phyloP scores from a whole-genome alignment of 2,797 vertebrate species.

The Premnoplex brunnescens region DNA sequence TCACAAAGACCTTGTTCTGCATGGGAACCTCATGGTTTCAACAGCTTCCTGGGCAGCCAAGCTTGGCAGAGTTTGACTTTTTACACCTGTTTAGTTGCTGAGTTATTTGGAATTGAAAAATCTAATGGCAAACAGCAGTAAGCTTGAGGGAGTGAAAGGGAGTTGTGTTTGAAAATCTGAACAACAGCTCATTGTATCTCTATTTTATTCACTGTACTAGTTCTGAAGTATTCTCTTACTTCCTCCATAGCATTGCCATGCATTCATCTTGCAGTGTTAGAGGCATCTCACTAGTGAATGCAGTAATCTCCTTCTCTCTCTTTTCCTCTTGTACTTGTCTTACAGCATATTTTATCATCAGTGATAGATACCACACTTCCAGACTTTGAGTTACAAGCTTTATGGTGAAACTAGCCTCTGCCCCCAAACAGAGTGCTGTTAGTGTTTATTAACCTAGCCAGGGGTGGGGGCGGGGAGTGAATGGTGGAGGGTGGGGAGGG shows the following conservation, averaged over 20 bases:
- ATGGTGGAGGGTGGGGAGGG: too few relatives aligned
- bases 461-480: too few relatives aligned
- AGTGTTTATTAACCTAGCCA: conserved; percentile 61
- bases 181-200: conserved; percentile 22
- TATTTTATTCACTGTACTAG: not conserved
- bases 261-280: not conserved
- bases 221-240: conserved; percentile 21
- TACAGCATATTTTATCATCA: not conserved
- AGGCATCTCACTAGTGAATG: not conserved
- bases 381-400: not conserved
- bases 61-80: conserved; percentile 72
- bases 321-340: not conserved
- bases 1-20: conserved; percentile 69
- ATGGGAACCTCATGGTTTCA: conserved; percentile 70
- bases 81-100: conserved; percentile 71
- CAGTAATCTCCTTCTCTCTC: not conserved
- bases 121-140: conserved; percentile 55
- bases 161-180: conserved; percentile 34
- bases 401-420: not conserved
- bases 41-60: conserved; percentile 71
- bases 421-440: not conserved
- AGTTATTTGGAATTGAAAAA: conserved; percentile 64
- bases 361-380: not conserved
- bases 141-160: not conserved
- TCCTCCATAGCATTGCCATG: not conserved